Base-by-base conservation (phyloP, 2,113 vertebrate species). In the Brachyhypopomus occidentalis region DNA sequence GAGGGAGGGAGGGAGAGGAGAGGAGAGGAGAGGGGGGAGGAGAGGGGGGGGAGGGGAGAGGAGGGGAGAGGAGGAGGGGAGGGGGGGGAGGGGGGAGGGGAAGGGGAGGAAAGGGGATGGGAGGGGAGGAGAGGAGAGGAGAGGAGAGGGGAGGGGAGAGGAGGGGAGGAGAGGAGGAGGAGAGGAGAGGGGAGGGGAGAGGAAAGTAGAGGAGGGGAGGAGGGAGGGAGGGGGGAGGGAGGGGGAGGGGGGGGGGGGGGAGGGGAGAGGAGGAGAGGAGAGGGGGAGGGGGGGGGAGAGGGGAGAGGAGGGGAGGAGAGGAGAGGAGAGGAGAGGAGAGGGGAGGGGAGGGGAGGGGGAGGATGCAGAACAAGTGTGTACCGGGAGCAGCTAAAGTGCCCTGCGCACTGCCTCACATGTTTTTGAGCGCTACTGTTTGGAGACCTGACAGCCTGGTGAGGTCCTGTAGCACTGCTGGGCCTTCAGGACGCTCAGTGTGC, bases 201-300 rank as follows among this genome's bases (percentile, higher is more conserved):
- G 27, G 60, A 27, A n/a, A n/a, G n/a, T n/a, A n/a, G n/a, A n/a
- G n/a, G n/a, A n/a, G n/a, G n/a, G n/a, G n/a, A n/a, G n/a, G n/a
- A n/a, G n/a, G n/a, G n/a, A n/a, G n/a, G n/a, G n/a, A n/a, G n/a
- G 38, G 14, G n/a, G 22, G 23, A 64, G 5, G 62, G 82, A 38
- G 78, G 77, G 75, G 34, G 78, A 1, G 67, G 74, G 83, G 34
- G 60, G 66, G 70, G 83, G 56, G 78, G 75, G 71, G 25, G 77
- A 0, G 70, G 73, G 82, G 23, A 58, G n/a, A n/a, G 69, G 71
- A 23, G n/a, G 30, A 17, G 62, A 30, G 30, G 3, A 52, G 3
- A 27, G 48, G 1, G 4, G 30, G 4, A 20, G 23, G 30, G 30
- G 27, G 60, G 19, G 38, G 14, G n/a, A 14, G 23, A 64, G 82